Base-by-base conservation (phyloP, 1,140 invertebrate genomes). In the Halesus radiatus region DNA sequence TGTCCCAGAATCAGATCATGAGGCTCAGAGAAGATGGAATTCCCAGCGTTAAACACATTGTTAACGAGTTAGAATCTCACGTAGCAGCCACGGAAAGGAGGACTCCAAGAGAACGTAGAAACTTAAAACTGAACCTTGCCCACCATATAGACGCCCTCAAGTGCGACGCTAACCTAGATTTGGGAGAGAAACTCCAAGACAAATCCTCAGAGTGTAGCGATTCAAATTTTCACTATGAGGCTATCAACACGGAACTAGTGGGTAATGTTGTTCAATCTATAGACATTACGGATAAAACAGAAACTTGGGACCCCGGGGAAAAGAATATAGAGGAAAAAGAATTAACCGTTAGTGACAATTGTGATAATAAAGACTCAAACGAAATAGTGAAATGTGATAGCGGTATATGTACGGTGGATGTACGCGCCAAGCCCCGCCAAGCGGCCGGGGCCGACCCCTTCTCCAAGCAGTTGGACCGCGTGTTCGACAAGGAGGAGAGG, bases 1-100 rank as follows among this genome's bases (percentile, higher is more conserved):
- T 97, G 8, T 96, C 95, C 26, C 95, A 96, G 82, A 97, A 97
- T 86, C 94, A 96, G 89, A 96, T 96, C 79, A 92, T 97, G 32
- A 93, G 96, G 84, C 90, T 96, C 80, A 88, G 92, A 87, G 88
- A 91, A 84, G 86, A 91, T 85, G 86, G 89, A 83, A 85, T 88
- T 45, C 88, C 90, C 13, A 90, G 90, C 37, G 93, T 94, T 15
- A 91, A 91, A 82, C 90, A 92, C 79, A 90, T 92, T 79, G 92
- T 94, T 8, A 92, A 89, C 84, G 93, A 94, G 84, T 88, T 94
- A 45, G 94, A 95, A 85, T 89, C 88, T 78, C 78, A 85, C 78
- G 86, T 85, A 60, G 76, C 60, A 45, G 86, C 86, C 10, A 83
- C 83, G 37, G 86, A 88, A 62, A 85, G 85, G 8, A 85, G 84